Base-by-base conservation (phyloP, 2,797 vertebrate genomes). In the Dermochelys coriacea region DNA sequence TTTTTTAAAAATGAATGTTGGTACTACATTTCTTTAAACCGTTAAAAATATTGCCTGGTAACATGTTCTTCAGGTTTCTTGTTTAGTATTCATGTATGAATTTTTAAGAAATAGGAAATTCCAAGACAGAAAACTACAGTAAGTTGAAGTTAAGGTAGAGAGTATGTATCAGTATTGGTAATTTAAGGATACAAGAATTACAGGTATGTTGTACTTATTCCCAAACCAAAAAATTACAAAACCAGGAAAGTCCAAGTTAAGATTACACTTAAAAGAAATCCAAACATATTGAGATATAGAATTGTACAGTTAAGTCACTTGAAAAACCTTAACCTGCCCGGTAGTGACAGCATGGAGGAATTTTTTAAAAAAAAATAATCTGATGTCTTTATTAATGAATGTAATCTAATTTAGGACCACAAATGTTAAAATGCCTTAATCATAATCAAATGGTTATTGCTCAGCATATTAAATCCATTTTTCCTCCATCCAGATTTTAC, bases 171-270 rank as follows among this genome's bases (percentile, higher is more conserved):
- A 21, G 27, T 47, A n/a, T 79, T 45, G 29, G 34, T 37, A 84
- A n/a, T 57, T 86, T 89, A 82, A 89, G 83, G 74, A 49, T 15
- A 93, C 82, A 86, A 54, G 52, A 71, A 83, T 89, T 91, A 86
- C 82, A 41, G 10, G 2, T 71, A 68, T 68, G 18, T 41, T 71
- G n/a, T 37, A 37, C 71, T 37, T 71, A 41, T 71, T 71, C 64
- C 64, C n/a, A 71, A 71, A 37, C 5, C 64, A 71, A 71, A 71
- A 71, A 71, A 71, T 37, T 37, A 37, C n/a, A 71, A 71, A 71
- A 71, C n/a, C 9, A 21, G 19, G 18, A 71, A 37, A 71, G 9
- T 71, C n/a, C n/a, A 71, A 71, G 19, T 71, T 71, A 71, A 71
- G 64, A 71, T n/a, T 71, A 71, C n/a, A 71, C 16, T 37, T 71